These are phyloP conservation scores for Eurytoma adleriae DNA, from an alignment of 2,888 invertebrate genomes.

Conservation along the genomic window DNA sequence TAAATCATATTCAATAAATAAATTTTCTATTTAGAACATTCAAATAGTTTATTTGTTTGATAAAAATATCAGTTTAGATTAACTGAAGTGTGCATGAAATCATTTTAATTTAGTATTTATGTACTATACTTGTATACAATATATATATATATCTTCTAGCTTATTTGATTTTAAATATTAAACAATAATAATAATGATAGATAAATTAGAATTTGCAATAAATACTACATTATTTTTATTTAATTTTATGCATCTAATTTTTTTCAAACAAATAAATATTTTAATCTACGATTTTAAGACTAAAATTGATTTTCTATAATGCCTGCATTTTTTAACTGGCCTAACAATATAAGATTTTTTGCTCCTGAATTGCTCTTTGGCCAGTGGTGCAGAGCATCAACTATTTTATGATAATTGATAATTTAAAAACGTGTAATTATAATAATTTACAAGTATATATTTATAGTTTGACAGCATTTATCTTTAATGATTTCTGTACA, in stretches of 20 bases:
- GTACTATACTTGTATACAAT: constrained; percentile 18
- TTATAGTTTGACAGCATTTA: constrained; percentile 18
- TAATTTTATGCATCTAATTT: constrained; percentile 10
- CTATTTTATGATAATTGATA: constrained; percentile 26
- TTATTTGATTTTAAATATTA: neutral
- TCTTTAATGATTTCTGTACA: constrained; percentile 50
- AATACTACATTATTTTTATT: constrained; percentile 27
- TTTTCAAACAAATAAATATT: constrained; percentile 41
- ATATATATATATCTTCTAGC: neutral
- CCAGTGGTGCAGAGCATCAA: constrained; percentile 58
- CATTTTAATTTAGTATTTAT: constrained; percentile 38
- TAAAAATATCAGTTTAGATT: constrained; percentile 8
- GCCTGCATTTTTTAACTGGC: constrained; percentile 45
- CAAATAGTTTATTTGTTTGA: constrained; percentile 41
- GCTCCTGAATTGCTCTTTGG: constrained; percentile 62
- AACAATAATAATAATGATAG: neutral
- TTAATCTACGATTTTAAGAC: constrained; percentile 31
- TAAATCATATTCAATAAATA: constrained; percentile 27
- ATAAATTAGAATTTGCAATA: constrained; percentile 5
- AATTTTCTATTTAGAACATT: constrained; percentile 18
- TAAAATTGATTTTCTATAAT: constrained; percentile 25
- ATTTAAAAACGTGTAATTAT: constrained; percentile 27
- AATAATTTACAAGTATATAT: neutral
- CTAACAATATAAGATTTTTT: constrained; percentile 37
- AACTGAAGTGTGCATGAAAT: constrained; percentile 7